Base-by-base conservation (phyloP, 2,797 vertebrate genomes). In the Cryptoblepharus egeriae region DNA sequence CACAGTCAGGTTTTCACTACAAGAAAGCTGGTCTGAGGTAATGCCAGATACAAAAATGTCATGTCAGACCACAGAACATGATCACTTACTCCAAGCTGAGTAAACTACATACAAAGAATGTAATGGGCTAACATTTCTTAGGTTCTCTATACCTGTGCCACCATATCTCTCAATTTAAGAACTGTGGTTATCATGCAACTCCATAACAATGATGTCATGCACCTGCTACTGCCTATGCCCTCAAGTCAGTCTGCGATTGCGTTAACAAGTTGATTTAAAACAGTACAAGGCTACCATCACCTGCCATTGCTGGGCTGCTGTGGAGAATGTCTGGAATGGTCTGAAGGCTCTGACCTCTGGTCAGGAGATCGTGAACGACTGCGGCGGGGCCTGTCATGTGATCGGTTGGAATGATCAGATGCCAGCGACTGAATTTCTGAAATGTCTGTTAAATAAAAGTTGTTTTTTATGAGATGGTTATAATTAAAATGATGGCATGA, bases 401-500 rank as follows among this genome's bases (percentile, higher is more conserved):
- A 99, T 94, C 97, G 97, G 94, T 97, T 98, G 90, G 98, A 99
- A 97, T 99, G 98, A 95, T 99, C 98, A 74, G 99, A 99, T 91
- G 97, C 97, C 96, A 99, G 94, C 85, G 98, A 99, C 96, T 99
- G 99, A 95, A 99, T 99, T 96, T 99, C 99, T 96, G 98, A 99
- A 97, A 99, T 98, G 96, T 99, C 98, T 99, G 96, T 95, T 89
- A 92, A 95, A 95, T 86, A 92, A 94, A 94, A 94, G 84, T 93
- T 92, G 94, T 91, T 89, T 92, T 92, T 89, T 26, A 90, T 87
- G 91, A 93, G 90, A 94, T 91, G 87, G 90, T 20, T 71, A 74
- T 10, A 92, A 86, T 88, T 85, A 90, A 92, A 94, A 91, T 85
- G 91, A 76, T 70, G 88, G 89, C 1, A 1, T 79, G 90, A 88